Base-by-base conservation (phyloP, 2,797 vertebrate species). In the Atherinosoma microstoma region DNA sequence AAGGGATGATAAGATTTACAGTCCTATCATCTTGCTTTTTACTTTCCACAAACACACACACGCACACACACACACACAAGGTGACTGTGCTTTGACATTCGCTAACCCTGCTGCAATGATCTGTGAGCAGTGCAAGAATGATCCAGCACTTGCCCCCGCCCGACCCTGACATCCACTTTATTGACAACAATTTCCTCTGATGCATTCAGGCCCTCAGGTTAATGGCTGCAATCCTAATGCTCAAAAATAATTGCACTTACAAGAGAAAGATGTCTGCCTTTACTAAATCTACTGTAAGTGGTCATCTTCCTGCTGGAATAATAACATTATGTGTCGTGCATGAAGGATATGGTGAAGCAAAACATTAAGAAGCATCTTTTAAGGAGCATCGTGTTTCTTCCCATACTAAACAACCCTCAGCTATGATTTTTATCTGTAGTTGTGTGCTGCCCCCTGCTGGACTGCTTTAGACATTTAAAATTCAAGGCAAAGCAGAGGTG, bases 381-480 rank as follows among this genome's bases (percentile, higher is more conserved):
- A 75, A 40, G 18, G 56, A 36, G 40, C 47, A 57, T 57, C 51
- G 11, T 27, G 61, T 64, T 75, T 67, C 38, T 47, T 30, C 22
- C 29, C 15, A 67, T n/a, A 66, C 2, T 47, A 57, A 75, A 68
- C 32, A 51, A 66, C 5, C 40, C 32, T 71, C 35, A 61, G 45
- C 58, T 27, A 6, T 3, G 5, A 22, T 34, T 59, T 73, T 74
- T 47, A 74, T 71, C 60, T 63, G 47, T 75, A 58, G 58, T 15
- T 56, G 35, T 75, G 56, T 92, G 78, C 56, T 69, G 80, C 88
- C 91, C 80, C 58, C 92, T 93, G 76, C 79, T 91, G 91, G 86
- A 76, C 24, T 2, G 22, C 54, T 8, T 73, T 10, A 53, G 11
- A 42, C 27, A 38, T 40, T 36, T 57, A 32, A 76, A 34, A 54